Percentiles rank a stretch among this genome's conserved stretches.
Evolutionary conservation across 2,888 invertebrate genomes (phyloP).

Genomic region (Clitarchus hookeri): DNA sequence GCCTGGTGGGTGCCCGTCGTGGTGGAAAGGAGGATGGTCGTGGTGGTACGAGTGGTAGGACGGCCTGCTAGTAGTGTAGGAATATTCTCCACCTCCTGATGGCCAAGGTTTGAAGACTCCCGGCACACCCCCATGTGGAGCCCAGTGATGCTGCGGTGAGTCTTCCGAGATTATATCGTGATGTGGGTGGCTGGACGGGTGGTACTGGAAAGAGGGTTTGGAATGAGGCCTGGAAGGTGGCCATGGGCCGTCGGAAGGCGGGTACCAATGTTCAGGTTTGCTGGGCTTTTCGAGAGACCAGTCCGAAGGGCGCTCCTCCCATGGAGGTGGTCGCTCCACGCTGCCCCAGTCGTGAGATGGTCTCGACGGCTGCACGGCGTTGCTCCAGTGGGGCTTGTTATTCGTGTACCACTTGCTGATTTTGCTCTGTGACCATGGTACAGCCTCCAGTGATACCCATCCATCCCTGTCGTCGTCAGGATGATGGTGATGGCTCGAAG

Average conservation of each 20-base stretch:
- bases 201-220: conserved; percentile 37
- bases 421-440: conserved; percentile 80
- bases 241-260: conserved; percentile 15
- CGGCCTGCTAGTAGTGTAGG: conserved; percentile 15
- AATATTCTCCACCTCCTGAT: neutral
- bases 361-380: neutral
- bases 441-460: conserved; percentile 77
- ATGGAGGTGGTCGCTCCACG: conserved; percentile 11
- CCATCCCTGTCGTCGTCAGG: conserved; percentile 72
- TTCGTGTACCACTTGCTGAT: conserved; percentile 73
- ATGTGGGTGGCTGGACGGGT: conserved; percentile 42
- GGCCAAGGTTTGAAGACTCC: conserved; percentile 28
- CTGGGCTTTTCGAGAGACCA: conserved; percentile 23
- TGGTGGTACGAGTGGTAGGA: conserved; percentile 27
- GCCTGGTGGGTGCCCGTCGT: conserved; percentile 56
- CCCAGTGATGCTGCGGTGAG: conserved; percentile 52
- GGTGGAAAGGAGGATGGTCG: conserved; percentile 11
- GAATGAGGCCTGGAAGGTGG: conserved; percentile 23
- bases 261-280: conserved; percentile 19
- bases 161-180: conserved; percentile 62
- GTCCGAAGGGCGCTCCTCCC: neutral
- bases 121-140: conserved; percentile 45
- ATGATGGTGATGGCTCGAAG: conserved; percentile 54
- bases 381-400: conserved; percentile 48
- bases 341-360: conserved; percentile 26